Conservation (phyloP, 2,888 invertebrate genomes). For the Syrista parreyssii region DNA sequence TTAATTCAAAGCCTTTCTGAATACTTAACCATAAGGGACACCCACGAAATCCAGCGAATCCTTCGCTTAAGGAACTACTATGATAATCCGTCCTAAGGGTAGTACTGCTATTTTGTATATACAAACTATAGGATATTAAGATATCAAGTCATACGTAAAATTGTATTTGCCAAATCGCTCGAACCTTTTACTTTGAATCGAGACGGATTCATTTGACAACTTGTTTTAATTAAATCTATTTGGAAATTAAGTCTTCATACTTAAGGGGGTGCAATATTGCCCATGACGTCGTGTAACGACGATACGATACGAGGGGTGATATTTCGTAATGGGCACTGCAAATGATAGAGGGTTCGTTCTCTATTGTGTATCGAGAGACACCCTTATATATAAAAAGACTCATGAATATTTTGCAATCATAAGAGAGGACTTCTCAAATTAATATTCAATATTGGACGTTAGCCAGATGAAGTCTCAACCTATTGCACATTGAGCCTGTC, state of each 20-base stretch:
- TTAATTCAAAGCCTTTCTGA: not conserved
- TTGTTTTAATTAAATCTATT: not conserved
- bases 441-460: not conserved
- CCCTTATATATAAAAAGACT: conserved; percentile 13
- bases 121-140: not conserved
- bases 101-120: not conserved
- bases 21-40: not conserved
- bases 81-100: not conserved
- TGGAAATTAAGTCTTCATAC: not conserved
- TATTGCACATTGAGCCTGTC: not conserved
- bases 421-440: not conserved
- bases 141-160: not conserved
- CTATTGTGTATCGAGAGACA: not conserved
- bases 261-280: not conserved
- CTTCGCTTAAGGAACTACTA: not conserved
- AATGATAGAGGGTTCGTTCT: conserved; percentile 30
- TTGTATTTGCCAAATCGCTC: no score
- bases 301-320: conserved; percentile 16
- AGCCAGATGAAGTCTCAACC: not conserved
- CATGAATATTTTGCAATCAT: conserved; percentile 19
- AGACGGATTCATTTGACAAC: not conserved
- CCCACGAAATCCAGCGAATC: not conserved
- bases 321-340: conserved; percentile 19
- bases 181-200: no score
- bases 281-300: not conserved